Conservation (phyloP, 2,113 vertebrate genomes). For the Arizona elegans region DNA sequence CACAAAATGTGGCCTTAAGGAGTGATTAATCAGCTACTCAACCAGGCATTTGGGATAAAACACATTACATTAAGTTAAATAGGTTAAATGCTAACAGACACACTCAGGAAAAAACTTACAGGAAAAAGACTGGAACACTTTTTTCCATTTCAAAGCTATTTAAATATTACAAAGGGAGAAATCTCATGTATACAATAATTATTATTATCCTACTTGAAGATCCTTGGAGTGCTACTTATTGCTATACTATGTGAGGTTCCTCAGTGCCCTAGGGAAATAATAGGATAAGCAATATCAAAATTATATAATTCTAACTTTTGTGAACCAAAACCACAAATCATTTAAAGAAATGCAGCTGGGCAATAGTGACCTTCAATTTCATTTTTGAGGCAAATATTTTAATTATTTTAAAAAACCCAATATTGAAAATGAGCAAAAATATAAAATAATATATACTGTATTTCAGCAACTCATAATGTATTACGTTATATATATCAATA, state of each 20-base stretch:
- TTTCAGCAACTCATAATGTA: not conserved
- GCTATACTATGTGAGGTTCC: not conserved
- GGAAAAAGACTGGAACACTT: not conserved
- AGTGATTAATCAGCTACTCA: not conserved
- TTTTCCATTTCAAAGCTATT: not conserved
- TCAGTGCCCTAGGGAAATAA: not conserved
- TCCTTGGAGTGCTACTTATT: not conserved
- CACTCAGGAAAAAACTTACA: not conserved
- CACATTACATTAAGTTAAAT: not conserved
- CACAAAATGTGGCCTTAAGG: not conserved
- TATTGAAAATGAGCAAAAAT: not conserved
- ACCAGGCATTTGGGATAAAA: not conserved
- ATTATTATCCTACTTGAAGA: not conserved
- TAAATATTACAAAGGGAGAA: not conserved
- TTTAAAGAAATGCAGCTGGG: not conserved
- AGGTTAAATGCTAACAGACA: not conserved
- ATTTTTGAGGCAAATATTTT: not conserved
- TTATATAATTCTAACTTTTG: not conserved
- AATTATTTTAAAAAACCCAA: not conserved
- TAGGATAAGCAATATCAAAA: not conserved
- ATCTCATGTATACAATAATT: not conserved
- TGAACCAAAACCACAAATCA: not conserved
- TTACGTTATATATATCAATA: not conserved
- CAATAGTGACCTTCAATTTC: not conserved
- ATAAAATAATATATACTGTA: not conserved